Conservation (phyloP, 2,888 invertebrate genomes). For the Trachelus troglodyta region DNA sequence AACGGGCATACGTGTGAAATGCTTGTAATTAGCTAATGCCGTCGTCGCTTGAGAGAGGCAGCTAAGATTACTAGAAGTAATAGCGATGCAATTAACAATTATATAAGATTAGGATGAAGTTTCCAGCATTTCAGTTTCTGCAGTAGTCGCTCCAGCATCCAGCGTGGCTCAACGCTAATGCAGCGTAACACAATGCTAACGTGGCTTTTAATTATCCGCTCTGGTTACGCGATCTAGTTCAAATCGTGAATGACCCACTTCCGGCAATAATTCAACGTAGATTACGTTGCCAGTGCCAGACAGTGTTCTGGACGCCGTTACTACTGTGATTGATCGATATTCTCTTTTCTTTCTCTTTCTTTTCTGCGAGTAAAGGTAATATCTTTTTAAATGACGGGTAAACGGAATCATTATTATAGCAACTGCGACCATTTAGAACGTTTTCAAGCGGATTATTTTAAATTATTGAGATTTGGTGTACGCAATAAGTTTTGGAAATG, state of each 20-base stretch:
- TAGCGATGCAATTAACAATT: conserved; percentile 24
- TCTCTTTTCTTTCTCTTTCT: conserved; percentile 17
- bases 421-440: neutral
- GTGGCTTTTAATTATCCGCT: conserved; percentile 42
- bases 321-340: conserved; percentile 17
- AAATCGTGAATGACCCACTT: conserved; percentile 4
- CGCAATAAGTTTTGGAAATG: neutral
- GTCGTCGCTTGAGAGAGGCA: conserved; percentile 11
- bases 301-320: neutral
- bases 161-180: conserved; percentile 4
- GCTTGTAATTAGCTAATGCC: conserved; percentile 18
- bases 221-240: conserved; percentile 29
- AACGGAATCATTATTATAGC: neutral
- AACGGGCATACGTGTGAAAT: conserved; percentile 7
- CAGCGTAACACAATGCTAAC: conserved; percentile 34
- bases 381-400: neutral
- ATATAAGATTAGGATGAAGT: conserved; percentile 23
- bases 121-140: conserved; percentile 5
- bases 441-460: neutral
- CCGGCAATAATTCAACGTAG: neutral
- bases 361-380: neutral
- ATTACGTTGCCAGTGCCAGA: neutral
- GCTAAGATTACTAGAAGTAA: conserved; percentile 19
- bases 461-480: neutral
- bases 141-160: neutral